Conservation (phyloP, 2,797 vertebrate genomes). For the Gorsachius magnificus region DNA sequence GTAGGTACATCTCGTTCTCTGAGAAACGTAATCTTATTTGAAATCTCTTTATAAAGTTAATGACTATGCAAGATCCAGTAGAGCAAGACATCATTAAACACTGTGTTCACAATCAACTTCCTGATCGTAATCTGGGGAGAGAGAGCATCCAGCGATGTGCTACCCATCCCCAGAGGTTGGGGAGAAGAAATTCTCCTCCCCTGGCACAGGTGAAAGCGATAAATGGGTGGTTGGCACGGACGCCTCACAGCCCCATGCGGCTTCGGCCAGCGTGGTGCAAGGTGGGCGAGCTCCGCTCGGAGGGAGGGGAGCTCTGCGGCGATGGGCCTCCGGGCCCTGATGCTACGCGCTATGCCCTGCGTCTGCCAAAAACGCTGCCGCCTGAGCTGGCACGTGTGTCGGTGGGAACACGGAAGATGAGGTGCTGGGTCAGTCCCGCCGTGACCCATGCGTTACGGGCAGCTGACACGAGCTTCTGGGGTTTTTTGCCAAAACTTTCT, state of each 20-base stretch:
- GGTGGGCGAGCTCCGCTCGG: background rate
- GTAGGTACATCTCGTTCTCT: background rate
- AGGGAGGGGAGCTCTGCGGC: background rate
- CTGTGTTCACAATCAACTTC: slow-evolving; percentile 37
- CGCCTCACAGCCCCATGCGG: background rate
- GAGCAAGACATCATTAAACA: slow-evolving; percentile 39
- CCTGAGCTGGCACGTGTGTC: background rate
- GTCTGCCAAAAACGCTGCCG: background rate
- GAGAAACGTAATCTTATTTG: background rate
- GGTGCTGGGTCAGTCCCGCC: background rate
- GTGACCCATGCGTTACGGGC: accelerated
- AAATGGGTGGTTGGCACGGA: accelerated
- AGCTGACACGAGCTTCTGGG: background rate
- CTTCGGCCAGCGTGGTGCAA: accelerated
- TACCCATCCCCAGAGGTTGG: background rate
- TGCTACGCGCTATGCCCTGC: background rate
- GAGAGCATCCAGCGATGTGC: slow-evolving; percentile 4
- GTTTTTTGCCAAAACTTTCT: background rate
- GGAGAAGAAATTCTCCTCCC: background rate
- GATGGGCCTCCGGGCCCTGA: background rate
- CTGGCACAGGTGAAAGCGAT: background rate
- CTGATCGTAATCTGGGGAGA: slow-evolving; percentile 62
- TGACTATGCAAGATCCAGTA: slow-evolving; percentile 16
- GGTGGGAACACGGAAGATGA: background rate
- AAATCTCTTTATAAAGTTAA: slow-evolving; percentile 41